phyloP scores from a whole-genome alignment of 2,888 invertebrate genomes.

The Zelleria hepariella region DNA sequence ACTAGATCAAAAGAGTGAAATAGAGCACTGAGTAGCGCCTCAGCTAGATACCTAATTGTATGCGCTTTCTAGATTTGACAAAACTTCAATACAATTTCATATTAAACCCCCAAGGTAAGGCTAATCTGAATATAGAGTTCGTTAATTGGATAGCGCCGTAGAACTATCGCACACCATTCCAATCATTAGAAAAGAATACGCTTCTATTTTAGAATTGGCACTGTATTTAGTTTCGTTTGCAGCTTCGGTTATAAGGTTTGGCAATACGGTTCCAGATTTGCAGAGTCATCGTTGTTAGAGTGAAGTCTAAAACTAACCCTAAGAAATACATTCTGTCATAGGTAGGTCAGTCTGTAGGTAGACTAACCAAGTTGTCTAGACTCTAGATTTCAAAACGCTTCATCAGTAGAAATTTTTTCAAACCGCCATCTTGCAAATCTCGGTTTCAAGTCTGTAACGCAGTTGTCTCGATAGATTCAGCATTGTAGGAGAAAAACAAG shows the following conservation, averaged over 20 bases:
- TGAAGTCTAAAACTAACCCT: neutral
- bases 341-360: neutral
- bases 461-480: too few species aligned
- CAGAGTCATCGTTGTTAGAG: neutral
- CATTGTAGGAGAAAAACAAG: too few species aligned
- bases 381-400: neutral
- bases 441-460: too few species aligned
- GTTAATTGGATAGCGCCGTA: too few species aligned
- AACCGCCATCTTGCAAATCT: neutral
- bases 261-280: neutral
- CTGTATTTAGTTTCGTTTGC: neutral
- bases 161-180: conserved; percentile 5
- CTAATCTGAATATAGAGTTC: too few species aligned
- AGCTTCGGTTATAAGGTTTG: too few species aligned
- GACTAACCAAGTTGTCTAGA: neutral
- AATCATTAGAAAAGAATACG: too few species aligned
- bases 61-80: neutral
- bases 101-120: too few species aligned
- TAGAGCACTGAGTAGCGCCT: too few species aligned
- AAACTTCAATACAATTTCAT: too few species aligned
- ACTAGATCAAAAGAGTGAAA: too few species aligned
- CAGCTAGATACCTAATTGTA: too few species aligned
- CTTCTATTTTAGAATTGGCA: neutral
- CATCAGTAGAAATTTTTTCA: neutral
- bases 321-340: neutral